Conservation (phyloP, 92 coral and sea anemone species). For the Zoanthus solanderi region DNA sequence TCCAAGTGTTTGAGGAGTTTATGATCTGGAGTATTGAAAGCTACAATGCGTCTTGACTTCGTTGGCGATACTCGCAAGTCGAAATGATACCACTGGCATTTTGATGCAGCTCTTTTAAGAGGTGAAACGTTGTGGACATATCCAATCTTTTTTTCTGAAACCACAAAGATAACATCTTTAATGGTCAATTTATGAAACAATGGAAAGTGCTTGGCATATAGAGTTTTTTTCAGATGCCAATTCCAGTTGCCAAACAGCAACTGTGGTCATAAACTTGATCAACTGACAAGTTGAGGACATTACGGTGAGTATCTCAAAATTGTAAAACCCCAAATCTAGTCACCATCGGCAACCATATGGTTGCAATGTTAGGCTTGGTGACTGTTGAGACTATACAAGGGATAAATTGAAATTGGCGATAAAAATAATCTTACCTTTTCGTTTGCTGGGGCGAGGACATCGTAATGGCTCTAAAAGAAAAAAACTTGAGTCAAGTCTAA, state of each 20-base stretch:
- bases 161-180: conserved; percentile 30
- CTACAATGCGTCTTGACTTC: conserved; percentile 40
- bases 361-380: conserved; percentile 31
- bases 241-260: conserved; percentile 37
- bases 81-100: conserved; percentile 19
- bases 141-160: conserved; percentile 21
- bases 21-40: conserved; percentile 33
- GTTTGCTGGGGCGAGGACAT: conserved; percentile 40
- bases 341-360: conserved; percentile 33
- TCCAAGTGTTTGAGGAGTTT: conserved; percentile 28
- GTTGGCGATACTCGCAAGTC: conserved; percentile 36
- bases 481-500: conserved; percentile 11
- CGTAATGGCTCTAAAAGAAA: conserved; percentile 29
- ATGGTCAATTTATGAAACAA: conserved; percentile 35
- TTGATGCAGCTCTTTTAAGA: conserved; percentile 20
- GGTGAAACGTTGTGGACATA: conserved; percentile 15
- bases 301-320: conserved; percentile 33
- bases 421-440: conserved; percentile 30
- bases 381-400: conserved; percentile 31
- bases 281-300: conserved; percentile 35
- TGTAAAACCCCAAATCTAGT: conserved; percentile 37
- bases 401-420: conserved; percentile 13
- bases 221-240: conserved; percentile 32
- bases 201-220: conserved; percentile 27
- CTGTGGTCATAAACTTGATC: conserved; percentile 38